These are phyloP conservation scores for Hemicentrotus pulcherrimus DNA, from an alignment of 35 echinoderm and acorn worm species.

Conservation along the genomic window DNA sequence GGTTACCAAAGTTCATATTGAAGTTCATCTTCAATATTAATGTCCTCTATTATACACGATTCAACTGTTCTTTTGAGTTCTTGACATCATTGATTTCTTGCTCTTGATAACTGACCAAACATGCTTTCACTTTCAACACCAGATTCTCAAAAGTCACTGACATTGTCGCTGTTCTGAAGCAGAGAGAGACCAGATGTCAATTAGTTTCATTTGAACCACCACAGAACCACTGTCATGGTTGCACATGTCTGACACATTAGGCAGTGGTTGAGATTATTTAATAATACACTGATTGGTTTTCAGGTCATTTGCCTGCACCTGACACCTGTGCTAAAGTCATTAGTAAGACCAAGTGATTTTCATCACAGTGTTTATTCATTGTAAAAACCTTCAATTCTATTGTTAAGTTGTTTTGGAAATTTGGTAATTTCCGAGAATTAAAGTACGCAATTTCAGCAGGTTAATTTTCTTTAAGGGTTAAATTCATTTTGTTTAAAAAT, in stretches of 20 bases:
- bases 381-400: not conserved
- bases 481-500: not conserved
- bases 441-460: not conserved
- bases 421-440: not conserved
- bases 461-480: not conserved
- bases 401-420: not conserved
- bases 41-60: too few relatives aligned
- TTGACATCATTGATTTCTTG: too few relatives aligned
- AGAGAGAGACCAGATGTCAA: not conserved
- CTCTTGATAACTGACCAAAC: too few relatives aligned
- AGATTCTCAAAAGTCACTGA: not conserved
- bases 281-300: not conserved
- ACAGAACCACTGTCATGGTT: not conserved
- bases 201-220: slow-evolving; percentile 12
- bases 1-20: too few relatives aligned
- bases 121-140: too few relatives aligned
- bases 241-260: not conserved
- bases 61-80: too few relatives aligned
- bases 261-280: not conserved
- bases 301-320: not conserved
- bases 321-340: not conserved
- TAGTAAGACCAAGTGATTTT: not conserved
- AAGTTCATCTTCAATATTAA: too few relatives aligned
- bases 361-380: not conserved
- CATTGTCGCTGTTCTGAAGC: not conserved